Evolutionary conservation across 2,113 vertebrate species (phyloP).

Genomic region (Bombycilla garrulus): DNA sequence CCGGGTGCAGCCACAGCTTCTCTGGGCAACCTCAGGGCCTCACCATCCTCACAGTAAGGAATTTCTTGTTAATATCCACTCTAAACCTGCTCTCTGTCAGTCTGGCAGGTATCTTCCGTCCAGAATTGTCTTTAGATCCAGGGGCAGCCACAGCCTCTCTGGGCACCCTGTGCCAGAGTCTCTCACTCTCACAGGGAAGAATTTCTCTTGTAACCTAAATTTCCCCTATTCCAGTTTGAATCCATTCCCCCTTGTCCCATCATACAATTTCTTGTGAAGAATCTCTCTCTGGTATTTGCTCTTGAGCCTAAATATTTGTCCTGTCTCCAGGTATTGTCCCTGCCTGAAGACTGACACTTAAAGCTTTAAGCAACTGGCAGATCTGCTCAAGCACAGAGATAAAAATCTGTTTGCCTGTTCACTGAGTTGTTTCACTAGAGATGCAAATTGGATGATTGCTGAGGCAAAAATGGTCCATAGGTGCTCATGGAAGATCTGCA

Average conservation of each 20-base stretch:
- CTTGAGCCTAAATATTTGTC: neutral
- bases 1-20: neutral
- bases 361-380: neutral
- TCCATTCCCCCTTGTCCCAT: neutral
- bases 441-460: neutral
- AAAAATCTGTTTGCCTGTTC: neutral
- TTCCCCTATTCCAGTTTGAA: neutral
- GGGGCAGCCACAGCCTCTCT: neutral
- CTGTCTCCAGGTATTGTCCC: neutral
- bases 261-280: neutral
- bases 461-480: neutral
- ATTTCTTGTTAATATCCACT: no score
- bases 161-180: neutral
- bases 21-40: neutral
- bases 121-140: no score
- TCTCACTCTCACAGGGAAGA: rapidly evolving
- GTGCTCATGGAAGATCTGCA: neutral
- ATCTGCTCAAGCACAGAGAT: neutral
- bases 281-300: neutral
- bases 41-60: no score
- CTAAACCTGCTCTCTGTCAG: no score
- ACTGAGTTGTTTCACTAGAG: neutral
- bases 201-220: neutral
- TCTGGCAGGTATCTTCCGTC: no score
- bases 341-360: neutral